Evolutionary conservation across 2,113 vertebrate genomes (phyloP), one percentile per base, ranked within the genome.

Genomic region (Callithrix jacchus): DNA sequence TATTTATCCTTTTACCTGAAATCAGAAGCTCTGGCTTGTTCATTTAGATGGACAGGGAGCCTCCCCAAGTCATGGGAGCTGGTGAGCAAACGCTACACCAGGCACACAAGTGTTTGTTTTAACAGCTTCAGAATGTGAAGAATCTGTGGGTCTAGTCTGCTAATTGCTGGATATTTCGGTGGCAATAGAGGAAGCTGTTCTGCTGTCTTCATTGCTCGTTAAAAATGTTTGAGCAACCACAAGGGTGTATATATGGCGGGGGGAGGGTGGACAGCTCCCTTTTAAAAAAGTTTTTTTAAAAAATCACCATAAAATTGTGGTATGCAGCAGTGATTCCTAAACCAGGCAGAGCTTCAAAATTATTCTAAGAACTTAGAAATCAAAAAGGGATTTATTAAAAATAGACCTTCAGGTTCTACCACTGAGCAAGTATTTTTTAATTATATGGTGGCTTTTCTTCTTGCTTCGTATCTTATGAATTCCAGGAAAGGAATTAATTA

Each of bases 141-240:
- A 98, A 97, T 97, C 61, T 35, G 94, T 95, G 92, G 97, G 96
- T 97, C 94, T 97, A 87, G 74, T 90, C 91, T 97, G 89, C 91
- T 97, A 87, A 97, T 85, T 87, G 91, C 92, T 86, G 70, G 73
- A 25, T 93, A 94, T 92, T 91, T 94, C 97, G 86, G 81, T 56
- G 58, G 84, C 47, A 42, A 40, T 83, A 74, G 81, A 93, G 93
- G 91, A 92, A 96, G 61, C 68, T 90, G 14, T 87, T 92, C 83
- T 93, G 30, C 61, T 93, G 52, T 96, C 66, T 83, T 79, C 76
- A 6, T 42, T 94, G 83, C 92, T 94, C 79, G 74, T 89, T 76
- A 94, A 73, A 85, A 92, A 92, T 95, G 88, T 86, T 95, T 90
- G 84, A 96, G 81, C 73, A 92, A 92, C 81, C 61, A 27, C 32